phyloP scores from a whole-genome alignment of 2,113 vertebrate species.

The Bothrops jararaca region DNA sequence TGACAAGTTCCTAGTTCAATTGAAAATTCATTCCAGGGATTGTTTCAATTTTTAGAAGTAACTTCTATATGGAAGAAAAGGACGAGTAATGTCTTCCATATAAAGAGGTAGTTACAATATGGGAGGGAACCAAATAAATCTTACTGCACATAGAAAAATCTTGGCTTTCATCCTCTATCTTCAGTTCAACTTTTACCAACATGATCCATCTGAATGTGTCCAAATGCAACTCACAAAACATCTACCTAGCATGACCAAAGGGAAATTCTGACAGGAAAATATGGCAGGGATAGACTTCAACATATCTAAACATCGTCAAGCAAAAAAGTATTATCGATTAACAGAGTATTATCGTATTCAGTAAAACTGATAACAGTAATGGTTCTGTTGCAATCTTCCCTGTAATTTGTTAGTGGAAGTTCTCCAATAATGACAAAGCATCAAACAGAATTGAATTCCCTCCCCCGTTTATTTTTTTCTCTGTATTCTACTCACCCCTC shows the following conservation, averaged over 20 bases:
- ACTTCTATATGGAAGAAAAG: not conserved
- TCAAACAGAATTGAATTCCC: not conserved
- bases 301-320: not conserved
- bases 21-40: not conserved
- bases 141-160: not conserved
- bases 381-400: not conserved
- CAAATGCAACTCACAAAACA: not conserved
- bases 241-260: not conserved
- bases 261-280: not conserved
- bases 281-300: not conserved
- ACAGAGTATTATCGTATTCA: not conserved
- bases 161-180: not conserved
- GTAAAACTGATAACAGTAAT: fast-evolving
- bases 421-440: not conserved
- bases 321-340: not conserved
- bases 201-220: not conserved
- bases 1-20: not conserved
- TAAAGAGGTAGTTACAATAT: too few species aligned
- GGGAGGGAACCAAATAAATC: not conserved
- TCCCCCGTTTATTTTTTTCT: not conserved
- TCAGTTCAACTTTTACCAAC: not conserved
- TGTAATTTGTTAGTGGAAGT: not conserved
- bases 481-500: not conserved
- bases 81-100: too few species aligned
- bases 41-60: not conserved